phyloP scores from a whole-genome alignment of 2,113 vertebrate genomes.

The Pheucticus melanocephalus region DNA sequence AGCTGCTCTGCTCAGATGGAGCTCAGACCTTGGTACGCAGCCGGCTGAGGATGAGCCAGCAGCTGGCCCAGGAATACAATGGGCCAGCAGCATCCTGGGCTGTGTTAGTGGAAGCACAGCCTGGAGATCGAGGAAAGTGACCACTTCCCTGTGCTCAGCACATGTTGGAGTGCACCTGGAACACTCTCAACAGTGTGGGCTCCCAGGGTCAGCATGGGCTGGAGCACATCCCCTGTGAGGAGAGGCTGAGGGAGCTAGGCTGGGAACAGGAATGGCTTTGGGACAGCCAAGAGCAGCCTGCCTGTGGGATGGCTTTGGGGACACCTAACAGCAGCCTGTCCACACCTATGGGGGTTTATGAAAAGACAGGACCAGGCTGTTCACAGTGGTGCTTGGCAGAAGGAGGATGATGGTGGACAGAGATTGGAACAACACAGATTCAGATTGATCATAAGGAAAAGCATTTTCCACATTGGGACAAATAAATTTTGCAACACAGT shows the following conservation, averaged over 20 bases:
- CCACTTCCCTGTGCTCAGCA: not conserved
- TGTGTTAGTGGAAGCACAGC: not conserved
- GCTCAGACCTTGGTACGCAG: not conserved
- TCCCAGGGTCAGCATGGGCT: not conserved
- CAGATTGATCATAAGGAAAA: not conserved
- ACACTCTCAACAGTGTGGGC: not conserved
- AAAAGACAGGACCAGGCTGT: not conserved
- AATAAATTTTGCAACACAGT: not conserved
- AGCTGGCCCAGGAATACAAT: not conserved
- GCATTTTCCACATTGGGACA: not conserved
- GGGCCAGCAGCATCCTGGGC: not conserved
- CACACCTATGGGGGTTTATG: fast-evolving
- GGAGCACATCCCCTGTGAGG: not conserved
- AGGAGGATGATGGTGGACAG: not conserved
- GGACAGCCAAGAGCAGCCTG: not conserved
- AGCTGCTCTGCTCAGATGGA: not conserved
- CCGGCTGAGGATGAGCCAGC: not conserved
- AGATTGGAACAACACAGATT: not conserved
- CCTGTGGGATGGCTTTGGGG: not conserved
- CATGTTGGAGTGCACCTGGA: not conserved
- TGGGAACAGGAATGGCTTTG: not conserved
- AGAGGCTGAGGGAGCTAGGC: not conserved
- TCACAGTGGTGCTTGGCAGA: not conserved
- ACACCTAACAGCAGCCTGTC: not conserved
- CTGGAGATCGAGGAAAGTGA: not conserved